A percentile compares a stretch with the other conserved stretches of the same genome.
phyloP scores from a whole-genome alignment of 2,888 invertebrate species.

The Erebia palarica region DNA sequence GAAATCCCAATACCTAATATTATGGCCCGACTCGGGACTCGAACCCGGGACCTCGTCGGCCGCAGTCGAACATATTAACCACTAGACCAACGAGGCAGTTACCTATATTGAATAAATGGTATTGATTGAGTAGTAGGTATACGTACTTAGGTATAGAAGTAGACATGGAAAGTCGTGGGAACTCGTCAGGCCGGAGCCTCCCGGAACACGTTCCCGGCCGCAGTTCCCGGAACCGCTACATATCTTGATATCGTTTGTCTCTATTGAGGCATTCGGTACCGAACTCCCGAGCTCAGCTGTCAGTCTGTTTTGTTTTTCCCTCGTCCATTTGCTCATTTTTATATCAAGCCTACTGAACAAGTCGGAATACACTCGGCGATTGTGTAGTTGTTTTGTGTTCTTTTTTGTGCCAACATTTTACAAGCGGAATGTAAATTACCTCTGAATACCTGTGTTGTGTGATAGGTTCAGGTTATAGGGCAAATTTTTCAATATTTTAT shows the following conservation, averaged over 20 bases:
- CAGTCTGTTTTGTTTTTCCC: background rate
- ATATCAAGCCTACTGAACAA: background rate
- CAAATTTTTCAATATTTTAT: background rate
- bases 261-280: background rate
- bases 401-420: background rate
- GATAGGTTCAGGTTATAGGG: background rate
- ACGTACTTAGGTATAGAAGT: no score
- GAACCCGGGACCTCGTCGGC: no score
- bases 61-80: no score
- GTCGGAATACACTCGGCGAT: background rate
- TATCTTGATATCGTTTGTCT: background rate
- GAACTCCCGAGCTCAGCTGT: background rate
- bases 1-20: no score
- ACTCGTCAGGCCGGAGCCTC: background rate
- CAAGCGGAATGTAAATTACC: conserved; percentile 3
- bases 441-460: background rate
- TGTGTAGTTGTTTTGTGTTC: background rate
- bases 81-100: no score
- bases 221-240: background rate
- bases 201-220: background rate
- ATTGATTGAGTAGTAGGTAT: no score
- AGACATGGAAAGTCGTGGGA: background rate
- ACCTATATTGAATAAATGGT: no score
- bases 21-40: no score
- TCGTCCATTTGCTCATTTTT: background rate